Evolutionary conservation across 2,113 vertebrate genomes (phyloP).

Genomic region (Perccottus glenii): DNA sequence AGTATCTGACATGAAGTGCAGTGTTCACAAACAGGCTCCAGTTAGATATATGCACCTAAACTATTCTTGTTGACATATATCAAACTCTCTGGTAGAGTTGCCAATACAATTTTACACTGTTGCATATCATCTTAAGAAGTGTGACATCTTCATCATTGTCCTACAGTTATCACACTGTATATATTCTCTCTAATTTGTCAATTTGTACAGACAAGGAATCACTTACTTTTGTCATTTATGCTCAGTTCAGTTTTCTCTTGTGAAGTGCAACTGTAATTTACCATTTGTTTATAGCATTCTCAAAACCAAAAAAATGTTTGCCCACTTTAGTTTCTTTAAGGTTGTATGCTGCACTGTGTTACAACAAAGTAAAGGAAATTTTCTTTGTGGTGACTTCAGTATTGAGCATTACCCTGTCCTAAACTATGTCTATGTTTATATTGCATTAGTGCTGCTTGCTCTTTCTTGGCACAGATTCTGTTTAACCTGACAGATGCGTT

Average conservation of each 20-base stretch:
- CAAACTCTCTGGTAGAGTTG: slow-evolving; percentile 75
- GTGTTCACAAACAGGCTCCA: slow-evolving; percentile 9
- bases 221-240: slow-evolving; percentile 22
- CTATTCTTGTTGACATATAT: slow-evolving; percentile 27
- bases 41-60: slow-evolving; percentile 28
- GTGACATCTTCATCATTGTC: slow-evolving; percentile 20
- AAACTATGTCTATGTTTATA: not conserved
- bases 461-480: not conserved
- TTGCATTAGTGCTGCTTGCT: slow-evolving; percentile 2
- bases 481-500: not conserved
- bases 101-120: slow-evolving; percentile 44
- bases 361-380: slow-evolving; percentile 2
- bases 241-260: slow-evolving; percentile 6
- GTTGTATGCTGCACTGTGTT: slow-evolving; percentile 2
- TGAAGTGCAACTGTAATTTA: slow-evolving; percentile 14
- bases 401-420: not conserved
- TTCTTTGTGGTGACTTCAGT: slow-evolving; percentile 1
- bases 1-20: slow-evolving; percentile 3
- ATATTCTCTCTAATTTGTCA: slow-evolving; percentile 9
- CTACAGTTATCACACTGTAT: not conserved
- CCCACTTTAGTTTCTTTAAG: slow-evolving; percentile 2
- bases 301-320: not conserved
- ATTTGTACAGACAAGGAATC: slow-evolving; percentile 27
- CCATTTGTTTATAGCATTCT: slow-evolving; percentile 23
- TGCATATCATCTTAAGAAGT: slow-evolving; percentile 24